A percentile compares a stretch with the other conserved stretches of the same genome.
These are phyloP conservation scores for Unio delphinus DNA, from an alignment of 2,888 invertebrate genomes.

Conservation along the genomic window DNA sequence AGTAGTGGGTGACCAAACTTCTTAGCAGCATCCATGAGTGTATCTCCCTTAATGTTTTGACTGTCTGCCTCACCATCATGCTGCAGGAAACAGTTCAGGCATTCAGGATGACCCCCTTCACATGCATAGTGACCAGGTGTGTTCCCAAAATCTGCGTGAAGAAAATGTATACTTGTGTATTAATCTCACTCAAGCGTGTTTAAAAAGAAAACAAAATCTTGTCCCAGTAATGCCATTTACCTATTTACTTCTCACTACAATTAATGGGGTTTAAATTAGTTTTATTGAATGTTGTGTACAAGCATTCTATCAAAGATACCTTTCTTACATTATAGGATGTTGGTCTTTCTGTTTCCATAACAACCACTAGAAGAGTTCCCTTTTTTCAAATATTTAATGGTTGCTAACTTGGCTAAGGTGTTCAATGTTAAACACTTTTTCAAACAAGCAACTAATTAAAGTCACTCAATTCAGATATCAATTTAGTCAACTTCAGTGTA, in stretches of 20 bases:
- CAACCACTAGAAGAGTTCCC: too few species aligned
- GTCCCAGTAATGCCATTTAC: background rate
- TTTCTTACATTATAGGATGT: too few species aligned
- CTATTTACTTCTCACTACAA: background rate
- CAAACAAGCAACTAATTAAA: too few species aligned
- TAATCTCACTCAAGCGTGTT: background rate
- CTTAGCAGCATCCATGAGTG: slow-evolving; percentile 62
- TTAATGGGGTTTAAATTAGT: too few species aligned
- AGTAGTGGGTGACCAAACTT: slow-evolving; percentile 63
- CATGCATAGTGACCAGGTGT: slow-evolving; percentile 66
- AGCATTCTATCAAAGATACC: too few species aligned
- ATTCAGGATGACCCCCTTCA: slow-evolving; percentile 63
- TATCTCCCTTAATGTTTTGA: slow-evolving; percentile 60
- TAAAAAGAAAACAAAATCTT: background rate
- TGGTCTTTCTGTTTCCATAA: too few species aligned
- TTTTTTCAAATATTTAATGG: too few species aligned
- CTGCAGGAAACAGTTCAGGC: slow-evolving; percentile 67
- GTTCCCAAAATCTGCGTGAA: slow-evolving; percentile 58
- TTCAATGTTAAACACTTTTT: too few species aligned
- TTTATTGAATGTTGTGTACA: too few species aligned
- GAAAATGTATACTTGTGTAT: slow-evolving; percentile 3
- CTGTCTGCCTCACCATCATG: slow-evolving; percentile 60
- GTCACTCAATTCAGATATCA: too few species aligned
- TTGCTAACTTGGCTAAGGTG: too few species aligned
- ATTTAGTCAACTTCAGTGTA: too few species aligned